phyloP scores from a whole-genome alignment of 2,113 vertebrate genomes.

The Notiomystis cincta region DNA sequence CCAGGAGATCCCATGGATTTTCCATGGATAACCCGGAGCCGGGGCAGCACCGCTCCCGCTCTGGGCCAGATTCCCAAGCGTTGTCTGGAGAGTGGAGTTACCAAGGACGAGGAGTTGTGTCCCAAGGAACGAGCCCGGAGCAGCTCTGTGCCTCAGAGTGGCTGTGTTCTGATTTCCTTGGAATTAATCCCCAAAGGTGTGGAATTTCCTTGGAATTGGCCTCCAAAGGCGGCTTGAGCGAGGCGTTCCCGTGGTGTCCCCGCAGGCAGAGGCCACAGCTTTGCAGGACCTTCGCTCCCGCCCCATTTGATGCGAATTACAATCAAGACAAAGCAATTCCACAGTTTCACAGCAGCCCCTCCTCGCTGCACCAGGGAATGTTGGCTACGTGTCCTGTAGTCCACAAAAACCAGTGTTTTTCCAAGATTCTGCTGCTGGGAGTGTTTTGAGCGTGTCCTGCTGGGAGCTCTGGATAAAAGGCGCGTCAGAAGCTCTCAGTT shows the following conservation, averaged over 20 bases:
- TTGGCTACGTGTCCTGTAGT: conserved; percentile 9
- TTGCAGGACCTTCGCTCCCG: neutral
- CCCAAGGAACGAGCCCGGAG: neutral
- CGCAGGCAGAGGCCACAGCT: neutral
- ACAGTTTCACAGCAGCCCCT: neutral
- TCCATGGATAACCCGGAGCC: neutral
- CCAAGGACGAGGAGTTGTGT: neutral
- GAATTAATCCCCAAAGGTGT: neutral
- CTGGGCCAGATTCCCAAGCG: neutral
- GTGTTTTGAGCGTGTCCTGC: neutral
- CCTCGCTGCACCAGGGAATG: neutral
- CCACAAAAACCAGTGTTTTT: neutral
- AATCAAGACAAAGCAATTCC: conserved; percentile 5
- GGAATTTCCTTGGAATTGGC: neutral
- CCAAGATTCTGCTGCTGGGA: neutral
- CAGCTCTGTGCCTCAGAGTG: neutral
- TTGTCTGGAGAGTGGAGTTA: neutral
- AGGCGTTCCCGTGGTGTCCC: neutral
- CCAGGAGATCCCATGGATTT: neutral
- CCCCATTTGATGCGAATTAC: neutral
- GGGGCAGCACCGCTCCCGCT: neutral
- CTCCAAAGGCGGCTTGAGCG: neutral
- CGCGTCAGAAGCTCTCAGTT: neutral
- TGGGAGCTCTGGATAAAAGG: neutral
- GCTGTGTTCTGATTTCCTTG: neutral